Evolutionary conservation across 2,113 vertebrate species (phyloP).

Genomic region (Campylomormyrus numenius): DNA sequence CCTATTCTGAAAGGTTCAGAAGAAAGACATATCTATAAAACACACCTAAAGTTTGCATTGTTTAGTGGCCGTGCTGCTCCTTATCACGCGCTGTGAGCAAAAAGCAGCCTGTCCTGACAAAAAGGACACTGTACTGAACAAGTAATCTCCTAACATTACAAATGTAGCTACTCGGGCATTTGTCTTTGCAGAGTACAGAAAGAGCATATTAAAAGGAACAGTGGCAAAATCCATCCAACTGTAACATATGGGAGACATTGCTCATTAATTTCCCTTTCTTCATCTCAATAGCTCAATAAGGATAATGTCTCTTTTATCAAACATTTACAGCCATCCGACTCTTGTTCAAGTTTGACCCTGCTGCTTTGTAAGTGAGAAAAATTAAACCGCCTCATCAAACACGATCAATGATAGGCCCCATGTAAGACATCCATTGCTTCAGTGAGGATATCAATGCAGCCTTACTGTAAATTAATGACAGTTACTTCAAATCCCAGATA

Average conservation of each 20-base stretch:
- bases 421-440: slow-evolving; percentile 32
- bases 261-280: slow-evolving; percentile 17
- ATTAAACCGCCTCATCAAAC: slow-evolving; percentile 57
- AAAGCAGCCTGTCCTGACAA: not conserved
- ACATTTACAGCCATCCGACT: slow-evolving; percentile 35
- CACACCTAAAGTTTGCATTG: not conserved
- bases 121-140: not conserved
- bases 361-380: slow-evolving; percentile 44
- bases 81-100: not conserved
- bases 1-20: not conserved
- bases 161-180: not conserved
- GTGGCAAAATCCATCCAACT: not conserved
- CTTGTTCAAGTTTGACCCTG: slow-evolving; percentile 42
- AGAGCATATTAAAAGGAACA: slow-evolving; percentile 3
- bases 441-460: slow-evolving; percentile 47
- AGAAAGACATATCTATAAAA: not conserved
- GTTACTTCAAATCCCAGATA: slow-evolving; percentile 26
- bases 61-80: not conserved
- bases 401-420: slow-evolving; percentile 51
- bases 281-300: slow-evolving; percentile 12
- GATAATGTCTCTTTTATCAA: slow-evolving; percentile 28
- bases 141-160: not conserved
- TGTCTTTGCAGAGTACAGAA: not conserved
- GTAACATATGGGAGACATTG: slow-evolving; percentile 13
- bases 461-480: slow-evolving; percentile 45